Base-by-base conservation (phyloP, 1,140 invertebrate species). In the Eubasilissa regina region DNA sequence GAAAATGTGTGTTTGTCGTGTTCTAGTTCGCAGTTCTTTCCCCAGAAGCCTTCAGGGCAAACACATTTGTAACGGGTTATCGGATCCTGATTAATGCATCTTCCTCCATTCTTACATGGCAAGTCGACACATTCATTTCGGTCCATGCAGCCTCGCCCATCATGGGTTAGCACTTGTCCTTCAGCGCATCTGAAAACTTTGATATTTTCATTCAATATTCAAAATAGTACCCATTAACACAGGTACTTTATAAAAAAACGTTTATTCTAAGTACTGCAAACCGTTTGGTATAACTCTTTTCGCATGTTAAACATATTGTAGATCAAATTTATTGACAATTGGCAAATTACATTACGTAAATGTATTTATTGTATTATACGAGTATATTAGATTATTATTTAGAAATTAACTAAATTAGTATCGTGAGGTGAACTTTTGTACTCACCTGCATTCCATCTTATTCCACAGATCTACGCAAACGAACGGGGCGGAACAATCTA, bases 381-480 rank as follows among this genome's bases (percentile, higher is more conserved):
- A 35, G 1, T 35, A 35, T 35, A 35, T 35, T 35, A 35, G 1
- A 3, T 35, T 1, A 35, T 35, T 1, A 6, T 35, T n/a, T n/a
- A n/a, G n/a, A n/a, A n/a, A n/a, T 35, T 35, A 3, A 35, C 25
- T 35, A 35, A 35, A 35, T 6, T 6, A n/a, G n/a, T n/a, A 35
- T 35, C 25, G 25, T n/a, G n/a, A 35, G 1, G 1, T 35, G 25
- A 1, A 35, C 25, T 6, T 35, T 6, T 35, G 25, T 35, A 35
- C 73, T 76, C 89, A 99, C 97, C 96, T 97, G 96, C 97, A 99
- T 84, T 98, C 97, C 83, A 97, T 96, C 88, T 96, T 94, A 87
- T 96, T 97, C 97, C 97, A 99, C 0, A 98, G 91, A 88, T 99
- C 97, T 21, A 97, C 94, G 88, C 98, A 99, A 80, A 97, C 95